Conservation (phyloP, 2,797 vertebrate genomes). For the Crypturellus tataupa region DNA sequence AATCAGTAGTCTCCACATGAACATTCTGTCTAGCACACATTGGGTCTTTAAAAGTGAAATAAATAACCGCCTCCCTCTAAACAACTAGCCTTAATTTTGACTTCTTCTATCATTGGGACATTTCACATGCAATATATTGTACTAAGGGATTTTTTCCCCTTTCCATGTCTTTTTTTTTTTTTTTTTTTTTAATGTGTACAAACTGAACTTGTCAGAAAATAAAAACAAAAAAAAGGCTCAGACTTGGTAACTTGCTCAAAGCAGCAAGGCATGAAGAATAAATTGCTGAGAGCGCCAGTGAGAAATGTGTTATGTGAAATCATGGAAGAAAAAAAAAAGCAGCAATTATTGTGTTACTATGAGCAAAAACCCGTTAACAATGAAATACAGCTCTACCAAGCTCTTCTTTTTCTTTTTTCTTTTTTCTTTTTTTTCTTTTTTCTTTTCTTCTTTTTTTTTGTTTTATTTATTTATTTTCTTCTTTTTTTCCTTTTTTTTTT, state of each 20-base stretch:
- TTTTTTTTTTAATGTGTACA: background rate
- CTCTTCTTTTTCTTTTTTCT: accelerated
- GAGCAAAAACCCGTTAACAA: slow-evolving; percentile 13
- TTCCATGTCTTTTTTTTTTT: background rate
- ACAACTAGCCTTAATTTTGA: background rate
- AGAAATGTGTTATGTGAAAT: slow-evolving; percentile 18
- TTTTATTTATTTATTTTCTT: background rate
- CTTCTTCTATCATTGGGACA: background rate
- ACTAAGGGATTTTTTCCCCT: background rate
- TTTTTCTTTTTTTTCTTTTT: background rate
- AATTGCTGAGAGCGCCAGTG: background rate
- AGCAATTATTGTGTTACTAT: slow-evolving; percentile 29
- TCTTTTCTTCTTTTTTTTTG: background rate
- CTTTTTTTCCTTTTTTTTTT: background rate
- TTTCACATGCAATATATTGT: background rate
- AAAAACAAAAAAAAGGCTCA: background rate
- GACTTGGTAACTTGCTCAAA: background rate
- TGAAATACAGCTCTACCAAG: background rate
- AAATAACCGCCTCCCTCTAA: background rate
- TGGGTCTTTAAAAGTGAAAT: background rate
- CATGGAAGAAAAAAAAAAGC: background rate
- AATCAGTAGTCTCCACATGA: background rate
- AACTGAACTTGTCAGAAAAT: background rate
- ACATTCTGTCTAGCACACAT: background rate
- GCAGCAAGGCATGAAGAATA: slow-evolving; percentile 4